Evolutionary conservation across 2,888 invertebrate genomes (phyloP).

Genomic region (Tetranychus truncatus): DNA sequence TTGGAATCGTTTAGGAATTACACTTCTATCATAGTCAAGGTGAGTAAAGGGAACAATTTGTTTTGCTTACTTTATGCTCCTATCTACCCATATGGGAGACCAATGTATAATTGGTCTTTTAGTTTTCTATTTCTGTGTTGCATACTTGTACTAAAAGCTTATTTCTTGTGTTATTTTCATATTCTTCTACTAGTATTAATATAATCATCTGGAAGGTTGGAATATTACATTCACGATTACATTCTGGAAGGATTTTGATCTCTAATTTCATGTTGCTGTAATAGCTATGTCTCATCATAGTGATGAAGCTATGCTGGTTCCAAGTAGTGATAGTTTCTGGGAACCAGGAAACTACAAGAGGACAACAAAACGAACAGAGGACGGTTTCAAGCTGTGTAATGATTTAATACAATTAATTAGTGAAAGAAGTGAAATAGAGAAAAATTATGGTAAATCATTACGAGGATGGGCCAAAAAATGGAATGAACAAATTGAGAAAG

Average conservation of each 20-base stretch:
- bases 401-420: constrained; percentile 73
- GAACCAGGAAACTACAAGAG: constrained; percentile 94
- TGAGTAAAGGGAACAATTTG: no score
- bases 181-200: background rate
- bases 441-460: constrained; percentile 80
- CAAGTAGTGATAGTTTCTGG: constrained; percentile 92
- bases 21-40: no score
- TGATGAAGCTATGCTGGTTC: constrained; percentile 82
- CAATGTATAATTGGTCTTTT: no score
- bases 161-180: background rate
- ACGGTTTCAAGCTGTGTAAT: constrained; percentile 79
- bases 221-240: no score
- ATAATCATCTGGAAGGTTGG: background rate
- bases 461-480: constrained; percentile 93
- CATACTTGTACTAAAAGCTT: background rate
- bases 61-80: no score
- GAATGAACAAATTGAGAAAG: constrained; percentile 91
- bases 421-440: constrained; percentile 89
- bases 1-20: no score
- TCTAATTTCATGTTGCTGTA: background rate
- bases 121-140: no score
- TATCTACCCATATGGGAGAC: no score
- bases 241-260: background rate
- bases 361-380: constrained; percentile 84
- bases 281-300: constrained; percentile 59